These are phyloP conservation scores for Sceloporus tristichus DNA, from an alignment of 2,113 vertebrate species.

Conservation along the genomic window DNA sequence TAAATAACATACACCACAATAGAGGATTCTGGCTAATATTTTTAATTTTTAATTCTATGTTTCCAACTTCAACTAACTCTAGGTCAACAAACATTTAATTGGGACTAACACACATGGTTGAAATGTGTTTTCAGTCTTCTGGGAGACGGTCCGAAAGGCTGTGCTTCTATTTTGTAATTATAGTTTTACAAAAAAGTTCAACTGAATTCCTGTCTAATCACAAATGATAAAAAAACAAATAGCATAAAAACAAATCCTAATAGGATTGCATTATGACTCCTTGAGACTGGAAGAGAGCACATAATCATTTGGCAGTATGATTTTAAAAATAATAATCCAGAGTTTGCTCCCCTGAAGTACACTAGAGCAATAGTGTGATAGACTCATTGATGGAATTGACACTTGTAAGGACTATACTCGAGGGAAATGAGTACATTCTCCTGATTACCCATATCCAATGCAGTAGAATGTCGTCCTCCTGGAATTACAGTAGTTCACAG, in stretches of 20 bases:
- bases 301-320: not conserved
- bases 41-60: not conserved
- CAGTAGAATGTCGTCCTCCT: slow-evolving; percentile 10
- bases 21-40: too few species aligned
- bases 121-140: not conserved
- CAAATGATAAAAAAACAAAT: slow-evolving; percentile 4
- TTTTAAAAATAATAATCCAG: not conserved
- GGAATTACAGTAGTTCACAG: slow-evolving; percentile 32
- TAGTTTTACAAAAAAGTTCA: not conserved
- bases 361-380: slow-evolving; percentile 18
- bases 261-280: not conserved
- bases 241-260: slow-evolving; percentile 8
- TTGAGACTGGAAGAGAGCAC: not conserved
- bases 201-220: not conserved
- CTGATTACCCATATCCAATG: slow-evolving; percentile 16
- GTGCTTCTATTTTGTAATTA: not conserved
- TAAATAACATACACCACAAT: too few species aligned
- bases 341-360: slow-evolving; percentile 8
- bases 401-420: slow-evolving; percentile 24
- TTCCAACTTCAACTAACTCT: not conserved
- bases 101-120: too few species aligned
- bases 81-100: not conserved
- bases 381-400: slow-evolving; percentile 18
- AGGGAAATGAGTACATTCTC: slow-evolving; percentile 23
- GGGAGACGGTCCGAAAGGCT: not conserved